Evolutionary conservation across 2,113 vertebrate genomes (phyloP).

Genomic region (Cottus gobio): DNA sequence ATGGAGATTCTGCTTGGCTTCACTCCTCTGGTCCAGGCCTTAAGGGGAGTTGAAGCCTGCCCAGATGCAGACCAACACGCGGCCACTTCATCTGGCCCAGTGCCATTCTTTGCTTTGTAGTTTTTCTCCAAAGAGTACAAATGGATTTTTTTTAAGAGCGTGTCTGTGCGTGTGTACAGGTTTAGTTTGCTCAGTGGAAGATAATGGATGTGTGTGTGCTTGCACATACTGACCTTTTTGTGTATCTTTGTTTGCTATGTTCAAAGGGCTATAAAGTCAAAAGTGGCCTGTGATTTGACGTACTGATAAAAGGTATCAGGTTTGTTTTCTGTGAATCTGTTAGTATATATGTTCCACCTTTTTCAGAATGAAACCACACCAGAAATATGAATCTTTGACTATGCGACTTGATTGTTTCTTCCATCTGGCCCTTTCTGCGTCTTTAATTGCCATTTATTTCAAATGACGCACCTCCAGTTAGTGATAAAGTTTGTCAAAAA

Average conservation of each 20-base stretch:
- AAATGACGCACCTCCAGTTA: background rate
- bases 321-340: constrained; percentile 52
- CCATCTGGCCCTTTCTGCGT: no score
- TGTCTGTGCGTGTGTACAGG: constrained; percentile 19
- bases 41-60: constrained; percentile 47
- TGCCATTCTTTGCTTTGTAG: constrained; percentile 49
- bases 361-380: background rate
- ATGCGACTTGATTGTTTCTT: background rate
- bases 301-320: constrained; percentile 52
- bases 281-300: constrained; percentile 46
- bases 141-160: constrained; percentile 48
- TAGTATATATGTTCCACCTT: background rate
- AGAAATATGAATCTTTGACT: background rate
- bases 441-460: background rate
- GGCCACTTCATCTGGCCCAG: constrained; percentile 14
- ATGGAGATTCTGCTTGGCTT: constrained; percentile 67
- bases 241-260: constrained; percentile 16
- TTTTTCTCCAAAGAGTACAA: constrained; percentile 51
- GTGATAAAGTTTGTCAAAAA: background rate
- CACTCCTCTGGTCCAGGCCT: constrained; percentile 56
- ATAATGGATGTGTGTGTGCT: constrained; percentile 29
- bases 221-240: constrained; percentile 30
- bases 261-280: constrained; percentile 53
- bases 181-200: constrained; percentile 10
- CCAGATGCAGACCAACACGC: constrained; percentile 26